Percentiles rank a stretch among this genome's conserved stretches.
Evolutionary conservation across 2,113 vertebrate genomes (phyloP).

Genomic region (Strigops habroptila): DNA sequence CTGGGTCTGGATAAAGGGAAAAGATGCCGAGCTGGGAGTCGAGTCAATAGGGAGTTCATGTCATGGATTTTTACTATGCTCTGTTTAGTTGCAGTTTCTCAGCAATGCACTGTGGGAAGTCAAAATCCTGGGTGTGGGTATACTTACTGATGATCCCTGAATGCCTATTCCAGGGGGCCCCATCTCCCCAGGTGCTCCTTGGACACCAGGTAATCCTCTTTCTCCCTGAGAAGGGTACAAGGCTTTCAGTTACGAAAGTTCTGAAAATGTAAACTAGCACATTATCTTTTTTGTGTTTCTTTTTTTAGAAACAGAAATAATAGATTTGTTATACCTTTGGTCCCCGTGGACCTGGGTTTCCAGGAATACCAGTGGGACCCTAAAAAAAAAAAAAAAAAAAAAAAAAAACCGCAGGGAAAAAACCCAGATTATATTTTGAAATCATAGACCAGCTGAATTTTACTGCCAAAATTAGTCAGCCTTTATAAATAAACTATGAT

Average conservation of each 20-base stretch:
- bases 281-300: neutral
- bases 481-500: neutral
- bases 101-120: neutral
- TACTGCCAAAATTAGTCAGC: neutral
- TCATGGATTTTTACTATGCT: neutral
- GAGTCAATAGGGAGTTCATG: neutral
- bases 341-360: slow-evolving; percentile 85
- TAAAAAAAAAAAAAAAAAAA: slow-evolving; percentile 52
- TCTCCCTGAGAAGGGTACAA: slow-evolving; percentile 82
- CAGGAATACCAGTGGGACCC: slow-evolving; percentile 76
- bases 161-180: slow-evolving; percentile 84
- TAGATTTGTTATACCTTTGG: slow-evolving; percentile 83
- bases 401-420: neutral
- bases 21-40: neutral
- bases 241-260: neutral
- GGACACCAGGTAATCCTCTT: slow-evolving; percentile 89
- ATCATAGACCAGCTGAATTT: neutral
- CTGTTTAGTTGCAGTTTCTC: neutral
- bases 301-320: neutral
- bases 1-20: neutral
- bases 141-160: slow-evolving; percentile 85
- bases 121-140: neutral
- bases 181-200: slow-evolving; percentile 86
- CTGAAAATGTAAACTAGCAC: neutral
- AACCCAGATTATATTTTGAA: neutral